Evolutionary conservation across 1,140 invertebrate genomes (phyloP), one percentile per base, ranked within the genome.

Genomic region (Ooceraea biroi): DNA sequence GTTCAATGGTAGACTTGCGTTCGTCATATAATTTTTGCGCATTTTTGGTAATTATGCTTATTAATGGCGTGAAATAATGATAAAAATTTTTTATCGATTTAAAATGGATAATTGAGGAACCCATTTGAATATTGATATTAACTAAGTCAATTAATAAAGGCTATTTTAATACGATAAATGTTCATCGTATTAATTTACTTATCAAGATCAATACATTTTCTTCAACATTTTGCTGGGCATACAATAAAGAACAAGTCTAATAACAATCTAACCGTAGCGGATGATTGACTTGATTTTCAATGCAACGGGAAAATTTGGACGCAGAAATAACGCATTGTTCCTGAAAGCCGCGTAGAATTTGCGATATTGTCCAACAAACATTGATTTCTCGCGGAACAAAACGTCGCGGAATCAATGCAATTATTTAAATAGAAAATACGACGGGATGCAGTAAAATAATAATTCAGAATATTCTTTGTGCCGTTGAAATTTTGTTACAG

Each of bases 371-470:
- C 27, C 3, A 36, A 63, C 14, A 14, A 27, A 58, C 14, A 10
- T n/a, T 50, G 30, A 65, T 65, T 41, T 63, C 22, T 63, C 58
- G 5, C 44, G 44, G 7, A 60, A 61, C 19, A 63, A 50, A 14
- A 76, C 1, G 30, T 30, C 14, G 19, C 8, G 12, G 41, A 46
- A 19, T 46, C n/a, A 61, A 48, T 30, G 12, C 1, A 63, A 44
- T 50, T 50, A 5, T 65, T 30, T 50, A 50, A 76, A 63, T 19
- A 50, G n/a, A 58, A 44, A 58, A 41, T 19, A 63, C 44, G 14
- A 25, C 17, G 52, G 14, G 14, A 76, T 50, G 61, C 25, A 48
- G 30, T 50, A 36, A 61, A 12, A 36, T 5, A 58, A 52, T n/a
- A 12, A 52, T n/a, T 25, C 19, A 19, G 12, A 50, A 65, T 41